Conservation (phyloP, 2,113 vertebrate species). For the Leptosomus discolor region DNA sequence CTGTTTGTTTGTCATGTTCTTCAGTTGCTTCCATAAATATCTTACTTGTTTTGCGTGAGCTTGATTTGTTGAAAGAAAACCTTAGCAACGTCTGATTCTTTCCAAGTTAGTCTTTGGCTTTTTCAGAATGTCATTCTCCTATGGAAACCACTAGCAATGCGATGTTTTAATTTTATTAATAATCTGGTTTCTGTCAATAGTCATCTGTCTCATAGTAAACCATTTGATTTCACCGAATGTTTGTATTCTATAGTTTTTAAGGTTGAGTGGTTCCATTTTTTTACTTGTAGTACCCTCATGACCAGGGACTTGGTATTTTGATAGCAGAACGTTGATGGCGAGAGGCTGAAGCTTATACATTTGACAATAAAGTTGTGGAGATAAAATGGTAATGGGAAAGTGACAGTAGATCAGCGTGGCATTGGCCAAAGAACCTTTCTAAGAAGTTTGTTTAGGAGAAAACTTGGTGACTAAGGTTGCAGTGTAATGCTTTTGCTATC, state of each 20-base stretch:
- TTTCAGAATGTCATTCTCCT: not conserved
- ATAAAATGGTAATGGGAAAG: not conserved
- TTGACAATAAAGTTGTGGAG: not conserved
- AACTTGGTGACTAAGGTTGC: not conserved
- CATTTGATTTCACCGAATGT: not conserved
- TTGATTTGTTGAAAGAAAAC: not conserved
- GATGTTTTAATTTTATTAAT: not conserved
- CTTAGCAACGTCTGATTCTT: not conserved
- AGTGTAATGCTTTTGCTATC: not conserved
- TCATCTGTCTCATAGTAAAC: not conserved
- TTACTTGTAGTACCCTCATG: not conserved
- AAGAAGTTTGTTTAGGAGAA: not conserved
- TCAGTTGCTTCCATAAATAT: not conserved
- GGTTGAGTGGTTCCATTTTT: not conserved
- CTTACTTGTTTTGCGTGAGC: not conserved
- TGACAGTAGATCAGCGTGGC: not conserved
- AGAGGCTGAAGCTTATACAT: not conserved
- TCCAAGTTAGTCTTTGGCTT: not conserved
- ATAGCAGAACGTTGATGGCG: not conserved
- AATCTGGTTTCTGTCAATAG: not conserved
- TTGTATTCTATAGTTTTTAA: not conserved
- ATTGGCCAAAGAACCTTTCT: not conserved
- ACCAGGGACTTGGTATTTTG: not conserved
- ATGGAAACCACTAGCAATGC: not conserved
- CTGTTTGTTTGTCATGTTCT: not conserved